Conservation (phyloP, 2,797 vertebrate species). For the Allobates femoralis region DNA sequence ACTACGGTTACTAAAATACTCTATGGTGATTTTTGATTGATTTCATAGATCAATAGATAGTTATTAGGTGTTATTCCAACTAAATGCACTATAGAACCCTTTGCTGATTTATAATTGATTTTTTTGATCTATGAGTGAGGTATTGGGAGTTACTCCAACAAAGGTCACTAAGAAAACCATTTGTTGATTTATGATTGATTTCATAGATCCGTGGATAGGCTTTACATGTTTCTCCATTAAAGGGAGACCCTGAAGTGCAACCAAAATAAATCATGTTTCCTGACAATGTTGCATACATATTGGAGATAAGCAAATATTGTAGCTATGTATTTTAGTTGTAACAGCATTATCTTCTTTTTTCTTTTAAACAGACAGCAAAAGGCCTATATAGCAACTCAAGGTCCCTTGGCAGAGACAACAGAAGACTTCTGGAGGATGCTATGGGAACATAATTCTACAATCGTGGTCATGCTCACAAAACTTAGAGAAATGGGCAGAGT, state of each 20-base stretch:
- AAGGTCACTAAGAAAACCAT: no score
- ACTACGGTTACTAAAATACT: neutral
- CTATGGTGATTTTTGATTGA: neutral
- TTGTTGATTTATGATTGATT: no score
- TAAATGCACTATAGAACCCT: no score
- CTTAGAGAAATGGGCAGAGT: conserved; percentile 99
- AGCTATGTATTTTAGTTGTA: neutral
- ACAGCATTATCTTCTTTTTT: conserved; percentile 38
- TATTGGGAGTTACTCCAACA: no score
- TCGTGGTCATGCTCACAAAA: conserved; percentile 99
- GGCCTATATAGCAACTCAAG: conserved; percentile 98
- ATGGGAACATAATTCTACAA: conserved; percentile 99
- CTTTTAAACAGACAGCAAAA: conserved; percentile 87
- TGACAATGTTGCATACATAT: neutral
- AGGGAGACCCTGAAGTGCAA: neutral
- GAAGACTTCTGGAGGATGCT: conserved; percentile 99
- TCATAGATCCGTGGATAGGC: no score
- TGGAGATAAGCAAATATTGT: neutral
- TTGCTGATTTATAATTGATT: no score
- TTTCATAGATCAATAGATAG: no score
- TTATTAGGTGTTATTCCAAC: no score
- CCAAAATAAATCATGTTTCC: neutral
- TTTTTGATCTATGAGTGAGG: no score
- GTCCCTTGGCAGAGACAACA: conserved; percentile 97
- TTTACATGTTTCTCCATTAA: no score